Conservation (phyloP, 2,888 invertebrate species). For the Cheilosia scutellata region DNA sequence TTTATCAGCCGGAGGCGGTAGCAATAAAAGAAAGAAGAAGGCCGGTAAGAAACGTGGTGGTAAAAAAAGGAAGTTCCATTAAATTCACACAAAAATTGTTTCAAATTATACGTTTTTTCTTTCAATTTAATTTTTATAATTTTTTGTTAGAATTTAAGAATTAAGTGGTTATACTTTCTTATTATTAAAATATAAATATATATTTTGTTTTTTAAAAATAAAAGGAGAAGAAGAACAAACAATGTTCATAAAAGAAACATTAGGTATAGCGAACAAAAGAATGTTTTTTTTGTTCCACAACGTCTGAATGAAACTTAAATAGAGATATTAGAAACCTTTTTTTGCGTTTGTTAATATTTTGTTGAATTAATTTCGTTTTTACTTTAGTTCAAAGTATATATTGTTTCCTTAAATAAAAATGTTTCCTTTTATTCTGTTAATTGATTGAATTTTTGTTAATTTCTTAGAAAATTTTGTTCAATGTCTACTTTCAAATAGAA, state of each 20-base stretch:
- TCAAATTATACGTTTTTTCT: conserved; percentile 8
- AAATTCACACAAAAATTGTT: conserved; percentile 73
- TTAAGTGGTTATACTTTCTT: conserved; percentile 31
- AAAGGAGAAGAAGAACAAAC: conserved; percentile 11
- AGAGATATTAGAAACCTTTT: conserved; percentile 46
- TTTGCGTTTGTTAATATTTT: conserved; percentile 15
- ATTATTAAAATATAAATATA: conserved; percentile 17
- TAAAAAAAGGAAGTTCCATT: conserved; percentile 85
- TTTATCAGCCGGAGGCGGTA: conserved; percentile 84
- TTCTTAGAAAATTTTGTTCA: conserved; percentile 53
- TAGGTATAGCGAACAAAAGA: conserved; percentile 19
- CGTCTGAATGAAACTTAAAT: conserved; percentile 72
- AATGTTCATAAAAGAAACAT: conserved; percentile 55
- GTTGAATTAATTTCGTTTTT: conserved; percentile 39
- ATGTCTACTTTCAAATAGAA: background rate
- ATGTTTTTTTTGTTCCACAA: conserved; percentile 50
- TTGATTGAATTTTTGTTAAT: conserved; percentile 52
- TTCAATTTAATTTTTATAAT: conserved; percentile 12
- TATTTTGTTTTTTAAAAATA: conserved; percentile 38
- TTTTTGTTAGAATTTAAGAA: conserved; percentile 39
- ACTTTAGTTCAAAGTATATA: conserved; percentile 29
- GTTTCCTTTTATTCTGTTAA: conserved; percentile 45
- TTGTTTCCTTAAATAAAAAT: conserved; percentile 13
- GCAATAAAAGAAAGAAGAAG: conserved; percentile 83
- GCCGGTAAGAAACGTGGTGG: conserved; percentile 84